Conservation (phyloP, 2,888 invertebrate species). For the Sminthurides aquaticus region DNA sequence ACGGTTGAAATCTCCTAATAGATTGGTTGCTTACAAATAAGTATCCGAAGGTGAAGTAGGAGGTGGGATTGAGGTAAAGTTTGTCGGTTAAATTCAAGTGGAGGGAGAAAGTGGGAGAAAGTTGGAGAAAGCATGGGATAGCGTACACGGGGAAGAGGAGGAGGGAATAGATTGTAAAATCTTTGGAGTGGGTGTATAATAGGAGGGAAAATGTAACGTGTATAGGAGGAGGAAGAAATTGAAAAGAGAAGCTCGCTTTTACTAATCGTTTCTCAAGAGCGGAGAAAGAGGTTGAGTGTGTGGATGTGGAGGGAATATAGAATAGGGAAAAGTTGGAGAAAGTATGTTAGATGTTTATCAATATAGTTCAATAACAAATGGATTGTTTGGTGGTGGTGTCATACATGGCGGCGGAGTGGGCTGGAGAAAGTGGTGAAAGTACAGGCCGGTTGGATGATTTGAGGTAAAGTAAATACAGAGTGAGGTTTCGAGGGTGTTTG, state of each 20-base stretch:
- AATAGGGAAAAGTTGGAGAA: not conserved
- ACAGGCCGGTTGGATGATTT: not conserved
- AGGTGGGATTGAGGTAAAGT: too few species aligned
- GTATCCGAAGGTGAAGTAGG: too few species aligned
- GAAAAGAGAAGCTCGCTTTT: not conserved
- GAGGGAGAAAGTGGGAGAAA: too few species aligned
- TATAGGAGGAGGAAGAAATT: too few species aligned
- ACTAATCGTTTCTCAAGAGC: not conserved
- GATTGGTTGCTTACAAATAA: too few species aligned
- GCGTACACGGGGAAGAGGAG: too few species aligned
- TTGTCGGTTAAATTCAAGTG: not conserved
- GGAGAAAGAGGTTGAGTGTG: not conserved
- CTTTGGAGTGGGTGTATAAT: too few species aligned
- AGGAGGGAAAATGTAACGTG: too few species aligned
- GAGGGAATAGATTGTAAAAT: too few species aligned
- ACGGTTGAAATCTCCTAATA: too few species aligned
- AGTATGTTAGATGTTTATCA: constrained; percentile 19
- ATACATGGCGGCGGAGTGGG: not conserved
- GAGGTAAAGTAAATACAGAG: not conserved
- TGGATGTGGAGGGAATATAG: not conserved
- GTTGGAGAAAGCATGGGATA: too few species aligned
- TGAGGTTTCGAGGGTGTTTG: not conserved
- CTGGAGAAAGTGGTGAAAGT: not conserved
- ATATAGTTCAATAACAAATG: constrained; percentile 23
- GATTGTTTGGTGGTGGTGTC: not conserved